Base-by-base conservation (phyloP, 2,797 vertebrate genomes). In the Natrix natrix region DNA sequence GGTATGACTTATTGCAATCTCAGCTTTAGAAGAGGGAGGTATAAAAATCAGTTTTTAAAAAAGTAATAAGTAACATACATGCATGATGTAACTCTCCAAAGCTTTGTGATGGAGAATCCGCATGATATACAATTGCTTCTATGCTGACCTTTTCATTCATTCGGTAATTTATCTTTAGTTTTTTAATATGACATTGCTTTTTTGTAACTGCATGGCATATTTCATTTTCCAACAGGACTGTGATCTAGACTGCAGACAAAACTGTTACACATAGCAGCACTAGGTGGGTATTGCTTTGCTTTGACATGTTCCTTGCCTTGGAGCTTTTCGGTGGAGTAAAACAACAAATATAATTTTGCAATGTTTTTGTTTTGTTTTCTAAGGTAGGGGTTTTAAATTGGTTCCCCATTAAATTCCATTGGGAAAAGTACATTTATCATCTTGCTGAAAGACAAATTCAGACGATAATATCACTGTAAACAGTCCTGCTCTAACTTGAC, bases 211-310 rank as follows among this genome's bases (percentile, higher is more conserved):
- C 52, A 7, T n/a, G 16, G 37, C 66, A 48, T 63, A 87, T 86
- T 89, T 96, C 93, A 95, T 94, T 95, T 94, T 93, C 0, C 78
- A 93, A 66, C 90, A 37, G 94, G 95, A 2, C 88, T 88, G 95
- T 91, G 60, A 13, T 90, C n/a, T 24, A 48, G 14, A 90, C 78
- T 90, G 86, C 16, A 92, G 88, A 90, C 96, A 94, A 0, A 86
- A 94, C 96, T 89, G 55, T 94, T 92, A 91, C 88, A 94, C 94
- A 96, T 96, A 96, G 95, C 95, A 91, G n/a, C 0, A 0, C 26
- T 28, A 93, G 94, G 94, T 94, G 94, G 93, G 87, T 87, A 93
- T 26, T 92, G 95, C 93, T 93, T 93, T 96, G 95, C 91, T 96
- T 87, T 89, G 93, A 59, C 94, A 94, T 66, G 93, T 92, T 90